Percentiles rank a stretch among this genome's conserved stretches.
Evolutionary conservation across 1,140 invertebrate species (phyloP).

Genomic region (Caerostris extrusa): DNA sequence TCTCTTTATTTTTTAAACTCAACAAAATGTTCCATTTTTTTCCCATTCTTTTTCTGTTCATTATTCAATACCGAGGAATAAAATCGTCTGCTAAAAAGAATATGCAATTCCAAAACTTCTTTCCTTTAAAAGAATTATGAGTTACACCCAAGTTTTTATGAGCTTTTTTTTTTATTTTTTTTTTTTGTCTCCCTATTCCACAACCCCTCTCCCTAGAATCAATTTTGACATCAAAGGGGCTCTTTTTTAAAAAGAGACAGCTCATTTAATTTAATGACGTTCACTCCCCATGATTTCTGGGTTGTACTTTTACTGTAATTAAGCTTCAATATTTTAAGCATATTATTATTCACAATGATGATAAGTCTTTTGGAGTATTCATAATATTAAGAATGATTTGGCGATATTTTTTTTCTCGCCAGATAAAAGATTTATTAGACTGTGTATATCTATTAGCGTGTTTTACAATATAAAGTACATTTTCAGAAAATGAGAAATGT

Average conservation of each 20-base stretch:
- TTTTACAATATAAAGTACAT: not conserved
- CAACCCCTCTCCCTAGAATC: slow-evolving; percentile 33
- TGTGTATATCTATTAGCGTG: not conserved
- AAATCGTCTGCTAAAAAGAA: not conserved
- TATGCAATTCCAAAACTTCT: not conserved
- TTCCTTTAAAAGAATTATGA: not conserved
- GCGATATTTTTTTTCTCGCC: not conserved
- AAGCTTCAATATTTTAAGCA: slow-evolving; percentile 47
- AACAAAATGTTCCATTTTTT: not conserved
- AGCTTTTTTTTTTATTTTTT: not conserved
- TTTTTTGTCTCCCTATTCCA: not conserved
- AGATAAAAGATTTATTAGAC: not conserved
- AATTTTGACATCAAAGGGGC: slow-evolving; percentile 61
- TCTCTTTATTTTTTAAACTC: not conserved
- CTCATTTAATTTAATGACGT: slow-evolving; percentile 61
- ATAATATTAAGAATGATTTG: not conserved
- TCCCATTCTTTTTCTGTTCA: not conserved
- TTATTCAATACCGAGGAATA: not conserved
- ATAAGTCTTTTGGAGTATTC: not conserved
- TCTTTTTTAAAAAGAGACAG: not conserved
- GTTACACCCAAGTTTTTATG: slow-evolving; percentile 65
- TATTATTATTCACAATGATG: slow-evolving; percentile 41
- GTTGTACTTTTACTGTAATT: not conserved
- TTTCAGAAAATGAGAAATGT: not conserved
- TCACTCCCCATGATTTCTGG: slow-evolving; percentile 24